A percentile compares a stretch with the other conserved stretches of the same genome.
These are phyloP conservation scores for Camponotus pennsylvanicus DNA, from an alignment of 1,140 invertebrate species.

Conservation along the genomic window DNA sequence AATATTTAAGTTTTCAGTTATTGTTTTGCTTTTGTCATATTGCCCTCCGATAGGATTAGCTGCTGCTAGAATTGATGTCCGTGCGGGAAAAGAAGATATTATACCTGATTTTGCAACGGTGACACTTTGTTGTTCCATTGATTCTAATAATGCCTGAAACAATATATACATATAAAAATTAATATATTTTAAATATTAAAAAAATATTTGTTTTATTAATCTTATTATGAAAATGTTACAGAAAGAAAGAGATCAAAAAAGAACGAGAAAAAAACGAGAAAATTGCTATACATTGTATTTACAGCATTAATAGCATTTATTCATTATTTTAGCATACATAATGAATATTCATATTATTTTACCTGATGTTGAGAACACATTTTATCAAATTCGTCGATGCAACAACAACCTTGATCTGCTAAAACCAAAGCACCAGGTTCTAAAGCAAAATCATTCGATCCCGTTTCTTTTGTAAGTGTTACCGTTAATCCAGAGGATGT, in stretches of 20 bases:
- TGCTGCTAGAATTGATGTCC: conserved; percentile 95
- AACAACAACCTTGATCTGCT: conserved; percentile 95
- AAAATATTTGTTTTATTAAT: background rate
- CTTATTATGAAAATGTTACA: background rate
- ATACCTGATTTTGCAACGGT: conserved; percentile 96
- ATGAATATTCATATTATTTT: conserved; percentile 73
- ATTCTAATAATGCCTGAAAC: conserved; percentile 92
- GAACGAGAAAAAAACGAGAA: background rate
- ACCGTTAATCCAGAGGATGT: conserved; percentile 95
- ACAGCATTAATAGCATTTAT: background rate
- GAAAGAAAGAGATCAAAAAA: background rate
- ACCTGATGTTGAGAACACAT: conserved; percentile 92
- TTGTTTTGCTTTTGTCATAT: conserved; percentile 95
- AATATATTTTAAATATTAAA: conserved; percentile 50
- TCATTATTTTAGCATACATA: background rate
- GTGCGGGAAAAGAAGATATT: conserved; percentile 92
- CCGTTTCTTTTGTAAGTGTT: conserved; percentile 91
- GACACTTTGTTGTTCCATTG: conserved; percentile 97
- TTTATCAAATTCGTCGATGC: conserved; percentile 99
- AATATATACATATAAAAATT: conserved; percentile 78
- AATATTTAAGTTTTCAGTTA: conserved; percentile 96
- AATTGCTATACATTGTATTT: no score
- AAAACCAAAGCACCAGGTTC: conserved; percentile 95
- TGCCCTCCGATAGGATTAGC: conserved; percentile 96
- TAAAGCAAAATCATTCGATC: conserved; percentile 92